Evolutionary conservation across 2,113 vertebrate species (phyloP).

Genomic region (Amazona vittata): DNA sequence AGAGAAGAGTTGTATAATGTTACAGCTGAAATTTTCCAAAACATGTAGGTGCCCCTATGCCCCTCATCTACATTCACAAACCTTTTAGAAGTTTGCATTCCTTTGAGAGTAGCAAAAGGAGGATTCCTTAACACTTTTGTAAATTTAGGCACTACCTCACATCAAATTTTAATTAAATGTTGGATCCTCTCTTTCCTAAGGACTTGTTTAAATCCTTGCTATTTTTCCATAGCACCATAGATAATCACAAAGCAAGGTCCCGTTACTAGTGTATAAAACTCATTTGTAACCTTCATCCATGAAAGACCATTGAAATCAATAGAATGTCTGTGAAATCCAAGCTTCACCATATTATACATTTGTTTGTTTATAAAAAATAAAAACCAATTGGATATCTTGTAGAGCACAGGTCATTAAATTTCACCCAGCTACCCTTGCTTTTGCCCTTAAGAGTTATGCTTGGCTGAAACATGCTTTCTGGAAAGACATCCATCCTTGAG

Average conservation of each 20-base stretch:
- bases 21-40: neutral
- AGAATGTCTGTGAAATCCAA: neutral
- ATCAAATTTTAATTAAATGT: neutral
- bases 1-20: neutral
- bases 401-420: neutral
- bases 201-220: neutral
- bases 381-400: neutral
- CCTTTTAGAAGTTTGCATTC: neutral
- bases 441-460: neutral
- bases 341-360: neutral
- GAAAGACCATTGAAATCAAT: neutral
- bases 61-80: neutral
- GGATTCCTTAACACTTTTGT: neutral
- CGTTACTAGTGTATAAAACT: neutral
- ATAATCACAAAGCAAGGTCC: neutral
- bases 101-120: neutral
- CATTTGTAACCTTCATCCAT: neutral
- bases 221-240: neutral
- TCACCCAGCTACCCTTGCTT: neutral
- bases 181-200: neutral
- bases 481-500: neutral
- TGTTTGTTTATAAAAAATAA: neutral
- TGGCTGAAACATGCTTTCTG: neutral
- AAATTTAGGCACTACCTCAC: neutral
- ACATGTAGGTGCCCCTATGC: accelerated